Evolutionary conservation across 1,140 invertebrate species (phyloP).

Genomic region (Luehdorfia chinensis): DNA sequence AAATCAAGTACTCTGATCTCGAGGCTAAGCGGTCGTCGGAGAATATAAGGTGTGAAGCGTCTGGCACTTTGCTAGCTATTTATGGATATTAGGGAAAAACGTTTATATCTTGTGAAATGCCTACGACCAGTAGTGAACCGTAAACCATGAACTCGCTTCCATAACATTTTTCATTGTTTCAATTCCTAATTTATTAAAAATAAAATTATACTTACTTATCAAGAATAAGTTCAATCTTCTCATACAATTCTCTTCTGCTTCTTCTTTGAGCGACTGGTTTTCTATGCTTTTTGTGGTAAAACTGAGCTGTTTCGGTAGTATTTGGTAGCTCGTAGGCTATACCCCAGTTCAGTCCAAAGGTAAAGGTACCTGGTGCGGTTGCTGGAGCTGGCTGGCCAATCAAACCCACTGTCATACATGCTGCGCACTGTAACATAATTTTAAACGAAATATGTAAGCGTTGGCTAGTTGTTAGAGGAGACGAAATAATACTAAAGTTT

Average conservation of each 20-base stretch:
- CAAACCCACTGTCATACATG: slow-evolving; percentile 78
- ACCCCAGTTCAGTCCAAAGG: slow-evolving; percentile 85
- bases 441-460: background rate
- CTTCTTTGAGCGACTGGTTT: slow-evolving; percentile 72
- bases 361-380: slow-evolving; percentile 75
- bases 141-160: too few species aligned
- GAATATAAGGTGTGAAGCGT: too few species aligned
- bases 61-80: too few species aligned
- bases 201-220: slow-evolving; percentile 79
- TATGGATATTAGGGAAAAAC: too few species aligned
- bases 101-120: too few species aligned
- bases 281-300: slow-evolving; percentile 40
- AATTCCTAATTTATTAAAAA: too few species aligned
- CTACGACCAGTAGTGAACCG: too few species aligned
- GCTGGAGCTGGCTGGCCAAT: slow-evolving; percentile 71
- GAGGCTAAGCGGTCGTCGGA: too few species aligned
- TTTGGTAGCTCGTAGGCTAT: slow-evolving; percentile 86
- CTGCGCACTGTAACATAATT: slow-evolving; percentile 38
- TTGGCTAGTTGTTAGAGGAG: too few species aligned
- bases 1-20: too few species aligned
- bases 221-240: slow-evolving; percentile 82
- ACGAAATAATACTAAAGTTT: too few species aligned
- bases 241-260: slow-evolving; percentile 80
- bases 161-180: too few species aligned
- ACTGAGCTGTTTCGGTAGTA: slow-evolving; percentile 78